Conservation (phyloP, 2,888 invertebrate species). For the Gibbula magus region DNA sequence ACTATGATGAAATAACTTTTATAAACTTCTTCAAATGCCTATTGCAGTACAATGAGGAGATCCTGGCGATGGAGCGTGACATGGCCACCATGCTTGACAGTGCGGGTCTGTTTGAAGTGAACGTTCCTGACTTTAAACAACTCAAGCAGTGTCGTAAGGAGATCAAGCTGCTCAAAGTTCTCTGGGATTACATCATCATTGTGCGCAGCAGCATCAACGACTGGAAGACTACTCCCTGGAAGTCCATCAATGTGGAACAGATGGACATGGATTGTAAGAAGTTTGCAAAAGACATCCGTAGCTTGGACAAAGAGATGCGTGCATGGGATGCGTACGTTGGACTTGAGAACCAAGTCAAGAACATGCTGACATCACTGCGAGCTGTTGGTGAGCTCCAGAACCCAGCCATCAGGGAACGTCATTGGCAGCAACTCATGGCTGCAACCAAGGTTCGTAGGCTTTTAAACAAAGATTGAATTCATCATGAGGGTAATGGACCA, state of each 20-base stretch:
- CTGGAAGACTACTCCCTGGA: constrained; percentile 98
- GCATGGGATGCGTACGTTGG: constrained; percentile 93
- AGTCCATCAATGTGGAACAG: constrained; percentile 96
- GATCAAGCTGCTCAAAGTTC: constrained; percentile 84
- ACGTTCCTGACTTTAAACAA: constrained; percentile 94
- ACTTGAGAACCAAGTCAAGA: constrained; percentile 93
- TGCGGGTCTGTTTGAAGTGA: constrained; percentile 95
- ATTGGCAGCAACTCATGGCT: constrained; percentile 97
- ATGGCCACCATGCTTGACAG: constrained; percentile 91
- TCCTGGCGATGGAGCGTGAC: constrained; percentile 87
- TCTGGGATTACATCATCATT: constrained; percentile 96
- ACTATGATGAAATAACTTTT: background rate
- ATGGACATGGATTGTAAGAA: constrained; percentile 99
- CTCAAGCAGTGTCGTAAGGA: constrained; percentile 94
- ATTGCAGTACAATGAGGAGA: constrained; percentile 86
- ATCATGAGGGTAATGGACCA: too few species aligned
- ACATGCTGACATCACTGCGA: constrained; percentile 94
- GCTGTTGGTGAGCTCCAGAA: constrained; percentile 97
- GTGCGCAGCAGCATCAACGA: constrained; percentile 94
- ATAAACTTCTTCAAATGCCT: constrained; percentile 69
- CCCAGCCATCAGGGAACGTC: constrained; percentile 94
- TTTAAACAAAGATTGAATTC: too few species aligned
- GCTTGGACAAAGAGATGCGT: constrained; percentile 96
- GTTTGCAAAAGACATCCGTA: constrained; percentile 85
- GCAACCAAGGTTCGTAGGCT: constrained; percentile 84